phyloP scores from a whole-genome alignment of 2,113 vertebrate genomes.

The Dendropsophus ebraccatus region DNA sequence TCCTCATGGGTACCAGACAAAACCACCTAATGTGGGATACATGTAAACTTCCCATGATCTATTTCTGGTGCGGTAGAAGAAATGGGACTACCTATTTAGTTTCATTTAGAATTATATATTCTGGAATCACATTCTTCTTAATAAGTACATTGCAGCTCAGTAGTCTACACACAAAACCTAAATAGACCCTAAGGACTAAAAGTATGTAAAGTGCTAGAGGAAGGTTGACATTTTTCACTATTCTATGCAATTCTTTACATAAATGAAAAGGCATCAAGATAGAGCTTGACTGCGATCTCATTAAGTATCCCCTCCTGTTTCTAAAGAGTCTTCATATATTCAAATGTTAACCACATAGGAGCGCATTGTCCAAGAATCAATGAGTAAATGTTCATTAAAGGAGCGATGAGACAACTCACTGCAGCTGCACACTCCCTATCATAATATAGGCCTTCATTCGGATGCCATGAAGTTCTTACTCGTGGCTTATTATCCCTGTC shows the following conservation, averaged over 20 bases:
- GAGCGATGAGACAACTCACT: slow-evolving; percentile 15
- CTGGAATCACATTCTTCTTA: background rate
- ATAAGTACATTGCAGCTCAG: background rate
- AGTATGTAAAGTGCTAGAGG: background rate
- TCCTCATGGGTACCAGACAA: no score
- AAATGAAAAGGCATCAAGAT: slow-evolving; percentile 9
- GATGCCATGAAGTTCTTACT: background rate
- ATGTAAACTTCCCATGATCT: no score
- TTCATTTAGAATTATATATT: background rate
- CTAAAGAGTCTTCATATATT: slow-evolving; percentile 17
- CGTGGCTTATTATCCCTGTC: slow-evolving; percentile 42
- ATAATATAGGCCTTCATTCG: slow-evolving; percentile 48
- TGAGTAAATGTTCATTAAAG: slow-evolving; percentile 18
- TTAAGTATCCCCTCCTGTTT: slow-evolving; percentile 14
- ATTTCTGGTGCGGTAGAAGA: no score
- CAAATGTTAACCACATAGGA: slow-evolving; percentile 34
- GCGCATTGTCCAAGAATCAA: slow-evolving; percentile 46
- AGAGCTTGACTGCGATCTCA: slow-evolving; percentile 23
- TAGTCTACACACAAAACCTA: background rate
- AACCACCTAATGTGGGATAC: no score
- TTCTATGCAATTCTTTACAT: background rate
- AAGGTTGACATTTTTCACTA: background rate
- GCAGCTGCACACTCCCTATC: slow-evolving; percentile 44
- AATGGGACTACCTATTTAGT: no score
- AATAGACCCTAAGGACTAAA: background rate